Evolutionary conservation across 2,113 vertebrate species (phyloP), one percentile per base, ranked within the genome.

Genomic region (Onychostoma macrolepis): DNA sequence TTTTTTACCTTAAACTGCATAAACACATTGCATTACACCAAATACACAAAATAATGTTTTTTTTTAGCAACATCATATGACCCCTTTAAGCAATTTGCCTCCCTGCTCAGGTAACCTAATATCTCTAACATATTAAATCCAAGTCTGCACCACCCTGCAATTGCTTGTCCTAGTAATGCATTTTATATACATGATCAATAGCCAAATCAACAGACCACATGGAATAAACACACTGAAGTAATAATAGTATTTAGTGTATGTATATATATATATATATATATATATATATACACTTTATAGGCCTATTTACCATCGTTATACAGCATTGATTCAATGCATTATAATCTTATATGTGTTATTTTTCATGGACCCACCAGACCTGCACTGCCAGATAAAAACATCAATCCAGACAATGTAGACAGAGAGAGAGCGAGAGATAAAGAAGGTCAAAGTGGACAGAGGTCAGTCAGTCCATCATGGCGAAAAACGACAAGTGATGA

Each of bases 401-500:
- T 85, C 83, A 80, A 75, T 88, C 43, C 77, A 80, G 67, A 85
- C 67, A 63, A 26, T 45, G 24, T 10, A 41, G 61, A 80, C 7
- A 67, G 85, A 80, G 24, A 53, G 15, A 67, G 58, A 67, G 78
- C 10, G 24, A 56, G 63, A 84, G 58, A 74, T 41, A 83, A 67
- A 50, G 30, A 86, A 80, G 85, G 69, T 82, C 53, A 90, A 77
- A 87, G 85, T n/a, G 86, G 43, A 45, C 15, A 48, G 63, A 61
- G 33, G 75, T 79, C 83, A n/a, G 17, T 53, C 30, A 83, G 71
- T 88, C 61, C 13, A 83, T 88, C 85, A 61, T 72, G 87, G 84
- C 78, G n/a, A 8, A 86, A 90, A 90, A 89, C 89, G 85, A 92
- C 90, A 89, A 89, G 87, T 81, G 89, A 88, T 79, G 88, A 91